Evolutionary conservation across 30 jellyfish, hydroid and myxozoan genomes (phyloP), one percentile per base, ranked within the genome.

Genomic region (Chironex yamaguchii): DNA sequence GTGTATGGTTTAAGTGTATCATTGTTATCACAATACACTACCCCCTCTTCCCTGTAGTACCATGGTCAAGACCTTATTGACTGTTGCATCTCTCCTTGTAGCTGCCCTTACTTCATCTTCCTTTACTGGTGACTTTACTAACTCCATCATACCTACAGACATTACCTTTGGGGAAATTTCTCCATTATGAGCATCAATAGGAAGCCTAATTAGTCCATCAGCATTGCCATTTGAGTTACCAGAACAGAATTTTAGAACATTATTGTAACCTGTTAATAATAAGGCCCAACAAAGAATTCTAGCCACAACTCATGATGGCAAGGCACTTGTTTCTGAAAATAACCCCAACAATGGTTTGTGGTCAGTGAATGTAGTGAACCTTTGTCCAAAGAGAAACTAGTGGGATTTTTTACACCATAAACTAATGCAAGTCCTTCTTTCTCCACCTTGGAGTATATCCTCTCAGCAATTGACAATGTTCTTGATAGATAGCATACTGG

Each of bases 361-460:
- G 68, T 89, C 96, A 29, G 96, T 89, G 13, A 69, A 72, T 72
- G 73, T 14, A 12, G 82, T 70, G 62, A 90, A 85, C 29, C 76
- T 72, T 36, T 86, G 29, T 29, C 98, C 98, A 52, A 33, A 79
- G 49, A 92, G 91, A 62, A 77, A 88, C 87, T 88, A 33, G 81
- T 70, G 85, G 51, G 88, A 92, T 51, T 92, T 52, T 80, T 92
- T 77, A 3, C 87, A 66, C 29, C 86, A 95, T 54, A 42, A 92
- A 79, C 66, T 67, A 88, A 66, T 36, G 96, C 94, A 3, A 84
- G 31, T 26, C 84, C 97, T 35, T 90, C 97, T 77, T 90, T 90
- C 89, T 90, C 85, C 13, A 85, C 0, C 36, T 82, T 92, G 20
- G 83, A 32, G 62, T 82, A 82, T 29, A 70, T 85, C 20, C 93